A percentile compares a stretch with the other conserved stretches of the same genome.
Conservation (phyloP, 2,888 invertebrate species). For the Clunio marinus region DNA sequence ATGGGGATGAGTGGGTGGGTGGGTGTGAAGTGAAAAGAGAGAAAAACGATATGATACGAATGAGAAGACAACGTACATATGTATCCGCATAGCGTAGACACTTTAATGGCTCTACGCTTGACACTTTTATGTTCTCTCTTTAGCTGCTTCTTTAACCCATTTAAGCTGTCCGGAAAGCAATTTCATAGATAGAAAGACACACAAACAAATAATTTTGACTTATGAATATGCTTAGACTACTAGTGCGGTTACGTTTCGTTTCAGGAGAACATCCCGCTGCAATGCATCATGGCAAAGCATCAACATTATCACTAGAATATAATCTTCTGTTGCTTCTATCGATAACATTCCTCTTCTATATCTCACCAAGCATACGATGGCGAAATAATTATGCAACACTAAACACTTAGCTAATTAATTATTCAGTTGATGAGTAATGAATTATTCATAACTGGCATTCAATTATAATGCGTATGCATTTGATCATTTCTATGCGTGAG, state of each 20-base stretch:
- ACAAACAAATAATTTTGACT: neutral
- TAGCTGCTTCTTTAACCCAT: neutral
- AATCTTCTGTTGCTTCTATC: slow-evolving; percentile 40
- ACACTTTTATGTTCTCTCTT: slow-evolving; percentile 9
- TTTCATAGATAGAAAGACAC: neutral
- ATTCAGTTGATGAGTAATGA: neutral
- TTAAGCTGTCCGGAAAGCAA: neutral
- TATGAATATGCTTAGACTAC: neutral
- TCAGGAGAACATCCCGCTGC: slow-evolving; percentile 71
- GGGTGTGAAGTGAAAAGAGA: neutral
- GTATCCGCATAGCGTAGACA: slow-evolving; percentile 10
- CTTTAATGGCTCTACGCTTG: slow-evolving; percentile 4
- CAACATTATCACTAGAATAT: slow-evolving; percentile 40
- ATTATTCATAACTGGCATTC: slow-evolving; percentile 19
- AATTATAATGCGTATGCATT: slow-evolving; percentile 3
- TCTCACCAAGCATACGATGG: slow-evolving; percentile 40
- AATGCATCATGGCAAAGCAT: slow-evolving; percentile 67
- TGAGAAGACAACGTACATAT: neutral
- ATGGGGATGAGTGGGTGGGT: slow-evolving; percentile 9
- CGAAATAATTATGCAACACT: slow-evolving; percentile 40
- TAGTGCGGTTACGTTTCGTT: slow-evolving; percentile 4
- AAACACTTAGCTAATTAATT: slow-evolving; percentile 34
- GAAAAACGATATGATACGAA: neutral
- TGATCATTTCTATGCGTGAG: neutral
- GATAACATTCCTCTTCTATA: slow-evolving; percentile 28